A percentile compares a stretch with the other conserved stretches of the same genome.
Evolutionary conservation across 2,888 invertebrate species (phyloP).

Genomic region (Pammene fasciana): DNA sequence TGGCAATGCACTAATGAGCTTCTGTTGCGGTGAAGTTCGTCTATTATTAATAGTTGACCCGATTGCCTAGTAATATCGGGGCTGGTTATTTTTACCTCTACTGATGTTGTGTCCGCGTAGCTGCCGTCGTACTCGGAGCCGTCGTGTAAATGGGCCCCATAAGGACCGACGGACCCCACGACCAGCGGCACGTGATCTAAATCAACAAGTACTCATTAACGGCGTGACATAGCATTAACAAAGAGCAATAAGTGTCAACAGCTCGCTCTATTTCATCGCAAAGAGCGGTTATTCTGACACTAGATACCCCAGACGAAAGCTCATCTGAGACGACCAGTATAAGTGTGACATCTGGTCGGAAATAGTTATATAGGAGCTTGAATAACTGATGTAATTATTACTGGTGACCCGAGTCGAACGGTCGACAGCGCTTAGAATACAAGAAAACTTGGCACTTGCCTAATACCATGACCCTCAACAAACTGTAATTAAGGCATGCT

Average conservation of each 20-base stretch:
- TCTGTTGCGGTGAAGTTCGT: conserved; percentile 43
- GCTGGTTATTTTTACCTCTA: conserved; percentile 70
- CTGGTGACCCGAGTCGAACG: not conserved
- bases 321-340: not conserved
- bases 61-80: conserved; percentile 17
- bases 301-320: not conserved
- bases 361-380: not conserved
- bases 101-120: conserved; percentile 87
- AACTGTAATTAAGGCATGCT: conserved; percentile 80
- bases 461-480: conserved; percentile 65
- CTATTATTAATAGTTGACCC: conserved; percentile 42
- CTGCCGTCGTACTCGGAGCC: conserved; percentile 97
- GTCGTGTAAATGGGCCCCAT: conserved; percentile 94
- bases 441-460: conserved; percentile 46
- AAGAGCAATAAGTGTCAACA: conserved; percentile 31
- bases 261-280: conserved; percentile 50
- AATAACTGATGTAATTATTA: not conserved
- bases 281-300: conserved; percentile 26
- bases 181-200: conserved; percentile 83
- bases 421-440: not conserved
- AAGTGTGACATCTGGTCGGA: not conserved
- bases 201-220: conserved; percentile 43
- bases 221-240: conserved; percentile 34
- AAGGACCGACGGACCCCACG: conserved; percentile 96
- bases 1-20: conserved; percentile 45